A percentile compares a stretch with the other conserved stretches of the same genome.
Conservation (phyloP, 2,888 invertebrate genomes). For the Iselma pallidipennis region DNA sequence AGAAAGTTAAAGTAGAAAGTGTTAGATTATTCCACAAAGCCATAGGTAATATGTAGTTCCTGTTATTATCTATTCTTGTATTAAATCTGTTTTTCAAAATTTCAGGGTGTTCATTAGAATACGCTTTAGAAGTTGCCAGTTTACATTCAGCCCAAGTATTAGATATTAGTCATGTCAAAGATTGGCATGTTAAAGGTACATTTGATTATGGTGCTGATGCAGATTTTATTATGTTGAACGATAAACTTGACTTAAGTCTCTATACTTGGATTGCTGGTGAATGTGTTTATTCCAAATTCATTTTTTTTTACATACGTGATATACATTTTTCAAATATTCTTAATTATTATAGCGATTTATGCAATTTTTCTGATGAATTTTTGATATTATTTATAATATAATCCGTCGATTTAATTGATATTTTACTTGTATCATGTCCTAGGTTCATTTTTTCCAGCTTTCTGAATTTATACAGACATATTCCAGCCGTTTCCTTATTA, state of each 20-base stretch:
- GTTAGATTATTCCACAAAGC: slow-evolving; percentile 78
- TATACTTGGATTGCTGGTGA: slow-evolving; percentile 92
- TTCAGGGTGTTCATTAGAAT: slow-evolving; percentile 76
- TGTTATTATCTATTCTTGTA: not conserved
- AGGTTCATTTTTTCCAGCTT: no score
- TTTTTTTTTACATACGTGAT: not conserved
- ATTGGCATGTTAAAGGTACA: slow-evolving; percentile 87
- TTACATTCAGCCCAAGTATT: slow-evolving; percentile 88
- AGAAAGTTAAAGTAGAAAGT: no score
- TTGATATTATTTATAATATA: no score
- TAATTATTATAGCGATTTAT: not conserved
- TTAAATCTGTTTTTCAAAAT: not conserved
- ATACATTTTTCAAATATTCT: no score
- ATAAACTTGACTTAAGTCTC: slow-evolving; percentile 69
- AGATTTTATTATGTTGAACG: slow-evolving; percentile 86
- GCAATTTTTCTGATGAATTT: no score
- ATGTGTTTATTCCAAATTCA: slow-evolving; percentile 65
- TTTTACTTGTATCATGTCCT: no score
- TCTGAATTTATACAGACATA: no score
- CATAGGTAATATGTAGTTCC: no score
- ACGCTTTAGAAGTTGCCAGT: slow-evolving; percentile 90
- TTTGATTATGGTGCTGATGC: slow-evolving; percentile 89
- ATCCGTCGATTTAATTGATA: no score
- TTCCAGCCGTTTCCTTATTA: no score
- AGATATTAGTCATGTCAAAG: slow-evolving; percentile 71